Evolutionary conservation across 2,888 invertebrate species (phyloP).

Genomic region (Sicus ferrugineus): DNA sequence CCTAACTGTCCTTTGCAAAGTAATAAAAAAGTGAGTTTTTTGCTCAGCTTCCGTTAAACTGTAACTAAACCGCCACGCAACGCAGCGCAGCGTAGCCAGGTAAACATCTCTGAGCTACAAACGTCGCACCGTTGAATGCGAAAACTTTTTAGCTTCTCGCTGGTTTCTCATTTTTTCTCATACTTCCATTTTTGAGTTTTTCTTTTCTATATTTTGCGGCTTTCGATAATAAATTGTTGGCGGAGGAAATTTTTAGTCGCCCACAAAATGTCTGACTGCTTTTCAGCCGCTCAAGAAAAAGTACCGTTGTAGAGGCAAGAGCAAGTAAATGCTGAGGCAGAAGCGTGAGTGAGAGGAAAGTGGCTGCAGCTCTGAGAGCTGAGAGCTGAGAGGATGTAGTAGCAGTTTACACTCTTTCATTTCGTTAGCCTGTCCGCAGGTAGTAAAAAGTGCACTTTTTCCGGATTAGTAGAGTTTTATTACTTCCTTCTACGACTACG

Average conservation of each 20-base stretch:
- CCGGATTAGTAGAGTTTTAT: conserved; percentile 34
- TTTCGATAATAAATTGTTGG: conserved; percentile 55
- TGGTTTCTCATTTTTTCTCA: conserved; percentile 40
- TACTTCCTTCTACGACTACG: neutral
- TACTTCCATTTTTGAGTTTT: conserved; percentile 26
- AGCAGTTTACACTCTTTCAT: neutral
- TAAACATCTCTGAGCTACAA: neutral
- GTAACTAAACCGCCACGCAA: conserved; percentile 39
- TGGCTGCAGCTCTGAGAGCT: neutral
- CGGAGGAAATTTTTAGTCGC: conserved; percentile 44
- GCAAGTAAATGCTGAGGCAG: neutral
- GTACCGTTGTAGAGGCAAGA: neutral
- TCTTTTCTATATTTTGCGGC: conserved; percentile 46
- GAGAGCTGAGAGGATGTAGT: neutral
- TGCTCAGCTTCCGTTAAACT: conserved; percentile 35
- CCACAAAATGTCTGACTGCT: conserved; percentile 44
- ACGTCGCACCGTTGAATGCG: conserved; percentile 25
- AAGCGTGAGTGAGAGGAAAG: neutral
- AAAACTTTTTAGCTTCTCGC: conserved; percentile 40
- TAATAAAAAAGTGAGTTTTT: conserved; percentile 22
- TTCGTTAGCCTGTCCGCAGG: neutral
- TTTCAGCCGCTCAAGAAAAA: neutral
- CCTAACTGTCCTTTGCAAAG: neutral
- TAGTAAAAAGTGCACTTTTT: conserved; percentile 36
- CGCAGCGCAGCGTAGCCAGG: conserved; percentile 6